A percentile compares a stretch with the other conserved stretches of the same genome.
Evolutionary conservation across 53 echinoderm and acorn worm genomes (phyloP).

Genomic region (Echinometra lucunter): DNA sequence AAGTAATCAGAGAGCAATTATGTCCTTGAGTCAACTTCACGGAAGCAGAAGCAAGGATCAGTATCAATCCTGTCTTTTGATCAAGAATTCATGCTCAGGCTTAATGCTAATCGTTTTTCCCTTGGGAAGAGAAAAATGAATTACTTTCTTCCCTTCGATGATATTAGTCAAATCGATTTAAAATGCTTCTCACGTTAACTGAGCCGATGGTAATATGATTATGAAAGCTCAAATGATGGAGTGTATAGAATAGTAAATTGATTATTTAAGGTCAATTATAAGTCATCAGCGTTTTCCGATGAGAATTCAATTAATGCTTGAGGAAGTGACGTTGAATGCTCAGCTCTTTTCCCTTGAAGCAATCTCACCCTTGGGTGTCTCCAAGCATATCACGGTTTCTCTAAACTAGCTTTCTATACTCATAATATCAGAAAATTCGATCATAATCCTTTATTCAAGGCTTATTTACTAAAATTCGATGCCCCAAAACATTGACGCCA

Average conservation of each 20-base stretch:
- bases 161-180: neutral
- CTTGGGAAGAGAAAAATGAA: neutral
- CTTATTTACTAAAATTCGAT: neutral
- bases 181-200: neutral
- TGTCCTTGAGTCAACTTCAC: neutral
- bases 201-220: neutral
- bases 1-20: neutral
- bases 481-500: neutral
- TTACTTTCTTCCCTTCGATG: neutral
- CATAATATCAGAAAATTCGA: neutral
- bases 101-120: neutral
- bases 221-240: neutral
- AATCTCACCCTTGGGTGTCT: neutral
- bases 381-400: neutral
- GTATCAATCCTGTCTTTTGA: neutral
- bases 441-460: neutral
- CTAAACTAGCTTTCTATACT: neutral
- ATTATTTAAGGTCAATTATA: neutral
- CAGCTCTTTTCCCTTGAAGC: neutral
- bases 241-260: neutral
- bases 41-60: neutral
- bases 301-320: neutral
- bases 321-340: neutral
- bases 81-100: conserved; percentile 12
- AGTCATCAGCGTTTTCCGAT: neutral